Percentiles rank a stretch among this genome's conserved stretches.
Evolutionary conservation across 1,140 invertebrate genomes (phyloP).

Genomic region (Trypoxylus dichotomus): DNA sequence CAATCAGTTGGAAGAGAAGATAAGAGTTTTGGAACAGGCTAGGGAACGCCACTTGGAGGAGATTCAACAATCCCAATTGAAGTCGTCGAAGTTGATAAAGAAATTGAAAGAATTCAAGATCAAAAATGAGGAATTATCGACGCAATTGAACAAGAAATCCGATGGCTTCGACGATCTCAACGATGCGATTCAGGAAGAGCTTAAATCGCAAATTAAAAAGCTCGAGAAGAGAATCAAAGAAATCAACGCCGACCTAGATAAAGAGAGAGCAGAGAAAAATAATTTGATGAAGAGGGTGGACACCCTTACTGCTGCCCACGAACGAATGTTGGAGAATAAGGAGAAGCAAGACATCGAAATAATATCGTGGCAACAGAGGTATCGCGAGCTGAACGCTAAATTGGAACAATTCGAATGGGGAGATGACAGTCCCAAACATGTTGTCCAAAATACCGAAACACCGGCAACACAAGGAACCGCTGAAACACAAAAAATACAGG

Average conservation of each 20-base stretch:
- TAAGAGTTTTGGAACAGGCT: slow-evolving; percentile 58
- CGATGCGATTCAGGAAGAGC: slow-evolving; percentile 73
- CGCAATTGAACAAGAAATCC: slow-evolving; percentile 60
- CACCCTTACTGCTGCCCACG: slow-evolving; percentile 74
- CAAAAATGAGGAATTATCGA: slow-evolving; percentile 63
- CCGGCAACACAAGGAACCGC: not conserved
- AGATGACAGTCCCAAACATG: slow-evolving; percentile 43
- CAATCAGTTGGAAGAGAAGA: slow-evolving; percentile 54
- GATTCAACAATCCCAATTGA: slow-evolving; percentile 62
- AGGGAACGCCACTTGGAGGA: slow-evolving; percentile 59
- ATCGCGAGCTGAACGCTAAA: slow-evolving; percentile 66
- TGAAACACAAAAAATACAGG: slow-evolving; percentile 38
- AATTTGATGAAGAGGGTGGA: slow-evolving; percentile 71
- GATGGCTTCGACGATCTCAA: slow-evolving; percentile 67
- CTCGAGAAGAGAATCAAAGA: slow-evolving; percentile 68
- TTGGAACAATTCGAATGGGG: slow-evolving; percentile 64
- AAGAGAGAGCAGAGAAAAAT: slow-evolving; percentile 66
- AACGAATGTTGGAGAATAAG: slow-evolving; percentile 75
- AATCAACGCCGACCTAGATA: slow-evolving; percentile 59
- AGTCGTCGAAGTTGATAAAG: slow-evolving; percentile 69
- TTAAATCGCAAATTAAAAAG: slow-evolving; percentile 65
- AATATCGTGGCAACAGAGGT: slow-evolving; percentile 65
- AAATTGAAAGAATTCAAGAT: slow-evolving; percentile 75
- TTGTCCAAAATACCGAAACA: not conserved
- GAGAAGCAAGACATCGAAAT: slow-evolving; percentile 75